Evolutionary conservation across 2,888 invertebrate genomes (phyloP), one percentile per base, ranked within the genome.

Genomic region (Colostygia pectinataria): DNA sequence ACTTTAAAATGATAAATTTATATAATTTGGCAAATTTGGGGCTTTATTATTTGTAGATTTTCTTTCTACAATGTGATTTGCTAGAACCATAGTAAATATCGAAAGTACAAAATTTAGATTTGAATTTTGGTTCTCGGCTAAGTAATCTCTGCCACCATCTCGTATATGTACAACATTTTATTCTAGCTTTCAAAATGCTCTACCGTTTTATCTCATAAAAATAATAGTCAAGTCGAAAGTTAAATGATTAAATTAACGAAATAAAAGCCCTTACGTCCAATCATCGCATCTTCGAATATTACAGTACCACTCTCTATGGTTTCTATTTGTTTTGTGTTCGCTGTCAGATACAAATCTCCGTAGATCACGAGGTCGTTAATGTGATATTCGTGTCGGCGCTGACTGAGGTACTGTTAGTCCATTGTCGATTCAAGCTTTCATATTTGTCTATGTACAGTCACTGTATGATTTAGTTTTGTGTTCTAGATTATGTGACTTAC

Each of bases 341-440:
- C 68, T 80, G 83, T 82, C 79, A 77, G 83, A 83, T 85, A 85
- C 85, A 88, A 87, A 88, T 89, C 87, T 84, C 75, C 68, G 69
- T 68, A 80, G 85, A 86, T 87, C 85, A 86, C 85, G 87, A 86
- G 84, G 82, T 82, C 75, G 83, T 84, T 88, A 88, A 86, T 87
- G 87, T 83, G 80, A 84, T 83, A 86, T 85, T 88, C 85, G 86
- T 87, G 88, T 87, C 86, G 83, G 77, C 83, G 81, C 80, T 74
- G 78, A 69, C 80, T 77, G 68, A 73, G 74, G 70, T 76, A 82
- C 89, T 84, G 89, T 86, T 90, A 89, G 68, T 66, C 83, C 74
- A 86, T 89, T 88, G 89, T 87, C 80, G 81, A 83, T 84, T 83
- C 79, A 77, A 85, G 77, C 84, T 83, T 82, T 85, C 82, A 85